Percentiles rank a stretch among this genome's conserved stretches.
Evolutionary conservation across 2,113 vertebrate genomes (phyloP).

Genomic region (Lucifuga dentata): DNA sequence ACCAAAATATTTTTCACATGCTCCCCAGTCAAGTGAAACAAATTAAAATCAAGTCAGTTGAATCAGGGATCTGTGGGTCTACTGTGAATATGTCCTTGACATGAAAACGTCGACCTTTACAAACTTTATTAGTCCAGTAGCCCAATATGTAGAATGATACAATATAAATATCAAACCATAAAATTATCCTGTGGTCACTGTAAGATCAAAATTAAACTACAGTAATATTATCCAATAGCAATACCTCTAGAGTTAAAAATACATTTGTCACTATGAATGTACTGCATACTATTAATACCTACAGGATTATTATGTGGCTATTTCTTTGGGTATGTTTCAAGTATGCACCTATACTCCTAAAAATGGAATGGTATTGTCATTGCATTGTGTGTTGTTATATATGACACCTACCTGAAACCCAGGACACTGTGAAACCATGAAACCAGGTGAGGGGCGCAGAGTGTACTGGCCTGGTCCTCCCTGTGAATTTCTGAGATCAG

Average conservation of each 20-base stretch:
- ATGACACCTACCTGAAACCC: background rate
- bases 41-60: no score
- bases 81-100: no score
- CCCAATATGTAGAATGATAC: no score
- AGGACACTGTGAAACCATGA: background rate
- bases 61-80: no score
- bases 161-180: no score
- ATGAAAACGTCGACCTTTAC: no score
- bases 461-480: background rate
- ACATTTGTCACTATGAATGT: constrained; percentile 19
- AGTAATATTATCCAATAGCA: constrained; percentile 48
- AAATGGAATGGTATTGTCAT: constrained; percentile 19
- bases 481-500: background rate
- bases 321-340: background rate
- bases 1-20: background rate
- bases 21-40: no score
- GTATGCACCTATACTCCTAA: background rate
- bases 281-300: constrained; percentile 15
- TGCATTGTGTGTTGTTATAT: constrained; percentile 22
- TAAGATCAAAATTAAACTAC: constrained; percentile 25
- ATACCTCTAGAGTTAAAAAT: constrained; percentile 46
- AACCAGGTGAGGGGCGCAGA: background rate
- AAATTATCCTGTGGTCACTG: no score
- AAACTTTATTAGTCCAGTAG: no score
- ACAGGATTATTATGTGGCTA: constrained; percentile 13